Evolutionary conservation across 1,140 invertebrate species (phyloP).

Genomic region (Listronotus oregonensis): DNA sequence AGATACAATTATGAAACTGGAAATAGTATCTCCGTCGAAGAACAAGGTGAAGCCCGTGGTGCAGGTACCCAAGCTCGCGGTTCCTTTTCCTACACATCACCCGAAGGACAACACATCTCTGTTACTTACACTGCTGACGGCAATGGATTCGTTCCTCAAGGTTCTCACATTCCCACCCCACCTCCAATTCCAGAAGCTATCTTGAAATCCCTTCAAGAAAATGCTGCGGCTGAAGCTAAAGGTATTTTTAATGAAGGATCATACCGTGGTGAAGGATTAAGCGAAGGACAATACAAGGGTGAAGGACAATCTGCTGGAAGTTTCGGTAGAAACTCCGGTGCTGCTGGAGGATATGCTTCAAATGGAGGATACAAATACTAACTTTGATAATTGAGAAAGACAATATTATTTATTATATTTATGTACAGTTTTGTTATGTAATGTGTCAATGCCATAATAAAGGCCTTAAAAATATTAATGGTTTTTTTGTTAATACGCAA

Average conservation of each 20-base stretch:
- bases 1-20: constrained; percentile 64
- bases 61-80: constrained; percentile 56
- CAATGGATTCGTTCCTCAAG: constrained; percentile 61
- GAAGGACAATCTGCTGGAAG: constrained; percentile 1
- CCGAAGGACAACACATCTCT: constrained; percentile 61
- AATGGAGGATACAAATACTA: constrained; percentile 25
- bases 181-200: constrained; percentile 60
- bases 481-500: no score
- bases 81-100: constrained; percentile 61
- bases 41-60: constrained; percentile 57
- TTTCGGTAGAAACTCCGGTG: constrained; percentile 3
- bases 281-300: constrained; percentile 23
- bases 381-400: neutral
- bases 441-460: constrained; percentile 14
- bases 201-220: constrained; percentile 59
- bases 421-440: neutral
- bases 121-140: constrained; percentile 64
- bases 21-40: constrained; percentile 63
- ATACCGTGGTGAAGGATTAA: constrained; percentile 35
- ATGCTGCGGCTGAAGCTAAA: constrained; percentile 46
- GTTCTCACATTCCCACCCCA: constrained; percentile 58
- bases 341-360: constrained; percentile 3
- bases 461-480: neutral
- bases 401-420: constrained; percentile 6
- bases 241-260: constrained; percentile 44